Evolutionary conservation across 1,140 invertebrate species (phyloP).

Genomic region (Conus betulinus): DNA sequence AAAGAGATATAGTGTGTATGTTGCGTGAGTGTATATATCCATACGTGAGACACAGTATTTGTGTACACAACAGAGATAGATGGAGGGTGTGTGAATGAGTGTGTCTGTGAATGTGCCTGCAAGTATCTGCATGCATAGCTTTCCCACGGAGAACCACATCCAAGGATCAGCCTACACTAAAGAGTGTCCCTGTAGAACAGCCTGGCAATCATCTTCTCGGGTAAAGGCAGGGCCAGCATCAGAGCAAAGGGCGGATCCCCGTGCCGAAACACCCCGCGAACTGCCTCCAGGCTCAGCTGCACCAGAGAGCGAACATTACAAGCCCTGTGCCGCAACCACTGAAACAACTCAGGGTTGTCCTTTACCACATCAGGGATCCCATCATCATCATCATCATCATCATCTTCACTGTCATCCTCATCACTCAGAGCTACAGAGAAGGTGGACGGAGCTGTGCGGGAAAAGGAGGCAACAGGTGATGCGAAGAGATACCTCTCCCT

Average conservation of each 20-base stretch:
- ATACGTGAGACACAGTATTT: too few species aligned
- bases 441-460: background rate
- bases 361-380: background rate
- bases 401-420: background rate
- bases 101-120: background rate
- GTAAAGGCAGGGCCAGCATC: constrained; percentile 23
- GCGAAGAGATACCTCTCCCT: constrained; percentile 6
- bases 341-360: background rate
- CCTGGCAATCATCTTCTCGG: constrained; percentile 25
- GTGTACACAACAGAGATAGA: too few species aligned
- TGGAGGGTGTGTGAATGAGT: too few species aligned
- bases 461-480: background rate
- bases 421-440: background rate
- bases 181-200: constrained; percentile 13
- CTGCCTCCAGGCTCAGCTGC: constrained; percentile 20
- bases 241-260: constrained; percentile 22
- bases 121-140: background rate
- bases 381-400: constrained; percentile 23
- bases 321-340: background rate
- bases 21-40: too few species aligned
- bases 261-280: constrained; percentile 5
- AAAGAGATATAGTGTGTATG: too few species aligned
- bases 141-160: background rate
- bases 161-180: background rate
- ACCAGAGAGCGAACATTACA: background rate